Evolutionary conservation across 2,113 vertebrate species (phyloP).

Genomic region (Taurulus bubalis): DNA sequence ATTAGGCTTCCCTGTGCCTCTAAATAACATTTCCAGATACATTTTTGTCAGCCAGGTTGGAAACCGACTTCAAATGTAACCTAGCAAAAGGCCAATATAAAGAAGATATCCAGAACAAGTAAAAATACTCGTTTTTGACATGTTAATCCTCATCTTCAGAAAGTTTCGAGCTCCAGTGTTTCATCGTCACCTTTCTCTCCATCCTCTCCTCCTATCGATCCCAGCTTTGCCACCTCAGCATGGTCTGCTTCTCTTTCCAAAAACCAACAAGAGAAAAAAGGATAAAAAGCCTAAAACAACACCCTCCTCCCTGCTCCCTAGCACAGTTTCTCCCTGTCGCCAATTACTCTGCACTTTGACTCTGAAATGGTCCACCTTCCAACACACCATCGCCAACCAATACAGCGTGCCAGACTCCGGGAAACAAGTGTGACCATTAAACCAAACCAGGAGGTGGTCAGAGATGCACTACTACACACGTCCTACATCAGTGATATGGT

Average conservation of each 20-base stretch:
- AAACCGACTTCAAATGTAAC: neutral
- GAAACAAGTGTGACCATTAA: neutral
- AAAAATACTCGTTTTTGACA: neutral
- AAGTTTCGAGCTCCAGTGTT: constrained; percentile 14
- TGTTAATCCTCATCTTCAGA: constrained; percentile 13
- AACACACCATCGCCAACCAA: constrained; percentile 35
- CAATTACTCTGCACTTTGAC: constrained; percentile 43
- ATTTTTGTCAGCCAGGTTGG: neutral
- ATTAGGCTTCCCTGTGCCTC: no score
- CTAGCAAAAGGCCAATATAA: neutral
- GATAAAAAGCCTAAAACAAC: constrained; percentile 31
- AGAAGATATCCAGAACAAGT: neutral
- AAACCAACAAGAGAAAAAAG: neutral
- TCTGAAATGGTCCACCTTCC: constrained; percentile 36
- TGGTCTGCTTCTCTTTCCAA: constrained; percentile 15
- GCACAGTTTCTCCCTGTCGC: constrained; percentile 20
- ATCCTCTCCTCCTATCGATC: constrained; percentile 22
- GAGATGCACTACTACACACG: neutral
- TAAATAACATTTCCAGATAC: neutral
- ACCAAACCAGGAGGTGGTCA: neutral
- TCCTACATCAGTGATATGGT: neutral
- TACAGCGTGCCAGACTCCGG: constrained; percentile 12
- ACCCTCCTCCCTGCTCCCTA: constrained; percentile 5
- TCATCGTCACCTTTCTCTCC: neutral
- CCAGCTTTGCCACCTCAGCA: constrained; percentile 40